Evolutionary conservation across 2,113 vertebrate genomes (phyloP).

Genomic region (Caracal caracal): DNA sequence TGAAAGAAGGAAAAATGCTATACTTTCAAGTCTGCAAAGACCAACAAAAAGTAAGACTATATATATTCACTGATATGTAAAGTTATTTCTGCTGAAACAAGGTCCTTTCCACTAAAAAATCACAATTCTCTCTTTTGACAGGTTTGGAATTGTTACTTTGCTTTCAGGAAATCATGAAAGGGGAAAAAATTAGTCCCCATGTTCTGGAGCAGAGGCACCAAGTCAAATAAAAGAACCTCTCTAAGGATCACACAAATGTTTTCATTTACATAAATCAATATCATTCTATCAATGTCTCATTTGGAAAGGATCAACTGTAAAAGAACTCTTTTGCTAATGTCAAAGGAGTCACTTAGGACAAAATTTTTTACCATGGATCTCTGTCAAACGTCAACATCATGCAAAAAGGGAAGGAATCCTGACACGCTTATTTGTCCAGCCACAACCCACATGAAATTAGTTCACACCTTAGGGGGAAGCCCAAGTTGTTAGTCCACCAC

Average conservation of each 20-base stretch:
- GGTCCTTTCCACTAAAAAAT: background rate
- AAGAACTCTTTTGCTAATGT: slow-evolving; percentile 2
- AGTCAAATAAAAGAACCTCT: background rate
- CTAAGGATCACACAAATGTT: background rate
- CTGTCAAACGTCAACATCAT: background rate
- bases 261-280: slow-evolving; percentile 42
- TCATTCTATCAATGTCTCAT: slow-evolving; percentile 37
- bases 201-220: background rate
- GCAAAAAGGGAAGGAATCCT: background rate
- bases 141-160: background rate
- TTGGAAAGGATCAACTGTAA: slow-evolving; percentile 18
- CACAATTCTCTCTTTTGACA: background rate
- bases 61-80: background rate
- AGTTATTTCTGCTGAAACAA: background rate
- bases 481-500: background rate
- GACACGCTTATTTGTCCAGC: background rate
- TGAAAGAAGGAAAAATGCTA: background rate
- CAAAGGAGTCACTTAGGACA: background rate
- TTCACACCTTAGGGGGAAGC: background rate
- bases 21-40: background rate
- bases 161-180: slow-evolving; percentile 1
- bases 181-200: background rate
- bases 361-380: background rate
- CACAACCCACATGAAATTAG: background rate
- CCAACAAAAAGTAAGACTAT: background rate